Percentiles rank a stretch among this genome's conserved stretches.
These are phyloP conservation scores for Ferdinandea cuprea DNA, from an alignment of 2,888 invertebrate genomes.

Conservation along the genomic window DNA sequence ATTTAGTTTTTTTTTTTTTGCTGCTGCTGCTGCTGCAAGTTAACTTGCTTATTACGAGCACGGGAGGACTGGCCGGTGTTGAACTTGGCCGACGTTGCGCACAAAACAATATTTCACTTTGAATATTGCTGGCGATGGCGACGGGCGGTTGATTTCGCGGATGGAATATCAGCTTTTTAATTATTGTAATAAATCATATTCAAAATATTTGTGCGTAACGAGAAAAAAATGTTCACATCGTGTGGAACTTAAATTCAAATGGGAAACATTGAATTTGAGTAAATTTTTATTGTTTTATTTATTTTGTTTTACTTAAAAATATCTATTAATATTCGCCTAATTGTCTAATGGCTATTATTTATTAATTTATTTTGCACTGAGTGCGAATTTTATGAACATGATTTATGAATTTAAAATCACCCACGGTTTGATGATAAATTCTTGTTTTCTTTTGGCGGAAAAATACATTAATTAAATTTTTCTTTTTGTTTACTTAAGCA, in stretches of 20 bases:
- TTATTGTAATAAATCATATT: conserved; percentile 41
- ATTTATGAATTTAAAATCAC: neutral
- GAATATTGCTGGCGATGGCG: conserved; percentile 19
- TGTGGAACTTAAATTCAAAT: neutral
- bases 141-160: conserved; percentile 36
- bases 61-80: conserved; percentile 71
- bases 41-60: conserved; percentile 37
- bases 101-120: conserved; percentile 60
- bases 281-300: too few relatives aligned
- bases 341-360: too few relatives aligned
- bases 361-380: neutral
- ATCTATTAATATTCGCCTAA: too few relatives aligned
- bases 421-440: neutral
- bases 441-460: neutral
- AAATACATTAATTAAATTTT: neutral
- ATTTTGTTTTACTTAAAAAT: too few relatives aligned
- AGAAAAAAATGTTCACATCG: neutral
- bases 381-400: neutral
- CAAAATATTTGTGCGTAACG: neutral
- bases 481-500: neutral
- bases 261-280: neutral
- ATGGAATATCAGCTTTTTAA: conserved; percentile 61
- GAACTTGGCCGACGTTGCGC: conserved; percentile 67
- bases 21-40: conserved; percentile 9
- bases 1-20: too few relatives aligned